Percentiles rank a stretch among this genome's conserved stretches.
phyloP scores from a whole-genome alignment of 1,140 invertebrate species.

The Drosophila melanogaster region Release_6_plus_ISO1_MT NT_033777.3:31731001-31731500 shows the following conservation, averaged over 20 bases:
- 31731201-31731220: conserved; percentile 39
- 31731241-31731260: conserved; percentile 68
- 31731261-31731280: conserved; percentile 33
- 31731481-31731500: conserved; percentile 85
- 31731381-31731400: conserved; percentile 45
- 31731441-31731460: conserved; percentile 69
- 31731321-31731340: conserved; percentile 71
- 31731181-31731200: conserved; percentile 70
- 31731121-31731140: conserved; percentile 1
- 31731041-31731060: conserved; percentile 17
- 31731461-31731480: conserved; percentile 78
- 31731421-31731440: conserved; percentile 19
- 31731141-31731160: conserved; percentile 1
- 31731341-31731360: conserved; percentile 70
- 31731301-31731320: conserved; percentile 53
- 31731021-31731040: conserved; percentile 6
- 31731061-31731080: conserved; percentile 1
- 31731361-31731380: conserved; percentile 53
- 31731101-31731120: conserved; percentile 5
- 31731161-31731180: conserved; percentile 63
- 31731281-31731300: conserved; percentile 41
- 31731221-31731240: conserved; percentile 51
- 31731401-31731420: conserved; percentile 36
- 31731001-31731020: conserved; percentile 16
- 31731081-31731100: conserved; percentile 17